Evolutionary conservation across 2,113 vertebrate genomes (phyloP), one percentile per base, ranked within the genome.

Genomic region (Heterotilapia buettikoferi): DNA sequence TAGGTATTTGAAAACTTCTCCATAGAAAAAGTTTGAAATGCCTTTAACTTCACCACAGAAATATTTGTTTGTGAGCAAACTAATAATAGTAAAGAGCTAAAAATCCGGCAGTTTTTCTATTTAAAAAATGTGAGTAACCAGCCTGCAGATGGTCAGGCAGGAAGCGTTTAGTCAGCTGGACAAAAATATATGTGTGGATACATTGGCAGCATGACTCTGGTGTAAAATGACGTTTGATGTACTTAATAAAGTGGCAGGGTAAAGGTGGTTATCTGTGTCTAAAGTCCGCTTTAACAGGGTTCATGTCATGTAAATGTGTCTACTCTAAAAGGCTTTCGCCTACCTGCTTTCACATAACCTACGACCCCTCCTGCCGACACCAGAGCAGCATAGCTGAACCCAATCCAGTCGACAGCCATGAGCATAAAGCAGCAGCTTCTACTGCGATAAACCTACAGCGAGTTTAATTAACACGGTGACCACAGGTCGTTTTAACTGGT

Each of bases 341-440:
- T 92, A 98, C 98, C 98, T 96, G 98, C 97, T 97, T 97, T 98
- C 16, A 94, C 89, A 84, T 97, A 99, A 79, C 98, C 98, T 1
- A 97, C 80, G 9, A 98, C 84, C 66, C 98, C 98, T 83, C 98
- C 98, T 21, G 96, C 92, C 8, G 96, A 90, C 80, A 98, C 96
- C 86, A 99, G 92, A 5, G 96, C 96, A 45, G 98, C 97, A 53
- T 98, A 99, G 47, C 96, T 88, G 78, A 97, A 98, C 6, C 97
- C 98, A 52, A 97, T 13, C 97, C 97, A 98, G 89, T 99, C 98
- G 45, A 97, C 79, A 63, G 96, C 94, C 97, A 98, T 98, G 50
- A 91, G 93, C 87, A 79, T 85, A 5, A 31, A 33, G 24, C 24
- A 31, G 43, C 16, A 29, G 24, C 71, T 76, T 29, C 53, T 43